phyloP scores from a whole-genome alignment of 2,113 vertebrate species.

The Solea solea region DNA sequence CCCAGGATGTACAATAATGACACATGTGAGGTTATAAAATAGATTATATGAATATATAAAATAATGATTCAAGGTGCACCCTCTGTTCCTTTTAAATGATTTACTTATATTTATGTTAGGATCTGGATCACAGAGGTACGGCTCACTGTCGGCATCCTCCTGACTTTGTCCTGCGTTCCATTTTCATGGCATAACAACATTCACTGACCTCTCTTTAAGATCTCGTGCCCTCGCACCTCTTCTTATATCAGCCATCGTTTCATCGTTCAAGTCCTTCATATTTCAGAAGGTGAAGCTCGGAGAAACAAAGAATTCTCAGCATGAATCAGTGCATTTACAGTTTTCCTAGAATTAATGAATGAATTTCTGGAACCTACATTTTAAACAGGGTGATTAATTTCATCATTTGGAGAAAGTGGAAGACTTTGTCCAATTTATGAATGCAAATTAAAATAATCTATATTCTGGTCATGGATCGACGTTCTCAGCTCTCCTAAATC shows the following conservation, averaged over 20 bases:
- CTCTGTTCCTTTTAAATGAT: no score
- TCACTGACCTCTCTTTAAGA: neutral
- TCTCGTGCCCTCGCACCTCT: neutral
- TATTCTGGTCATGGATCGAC: conserved; percentile 47
- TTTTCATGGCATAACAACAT: neutral
- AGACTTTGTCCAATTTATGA: conserved; percentile 59
- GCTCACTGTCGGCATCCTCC: no score
- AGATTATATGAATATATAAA: no score
- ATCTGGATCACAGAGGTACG: no score
- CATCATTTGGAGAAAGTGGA: conserved; percentile 60
- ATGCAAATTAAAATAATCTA: conserved; percentile 61
- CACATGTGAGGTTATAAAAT: no score
- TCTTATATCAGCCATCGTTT: conserved; percentile 6
- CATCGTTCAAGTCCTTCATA: conserved; percentile 4
- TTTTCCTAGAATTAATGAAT: conserved; percentile 49
- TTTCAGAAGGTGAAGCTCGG: conserved; percentile 23
- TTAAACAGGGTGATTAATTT: conserved; percentile 64
- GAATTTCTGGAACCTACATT: conserved; percentile 63
- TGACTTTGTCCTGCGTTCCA: neutral
- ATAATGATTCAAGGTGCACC: no score
- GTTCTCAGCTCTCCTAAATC: conserved; percentile 39
- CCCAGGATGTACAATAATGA: no score
- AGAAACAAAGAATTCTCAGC: neutral
- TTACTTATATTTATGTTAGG: no score
- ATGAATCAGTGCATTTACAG: conserved; percentile 31